phyloP scores from a whole-genome alignment of 1,140 invertebrate genomes.

The Lordiphosa clarofinis region DNA sequence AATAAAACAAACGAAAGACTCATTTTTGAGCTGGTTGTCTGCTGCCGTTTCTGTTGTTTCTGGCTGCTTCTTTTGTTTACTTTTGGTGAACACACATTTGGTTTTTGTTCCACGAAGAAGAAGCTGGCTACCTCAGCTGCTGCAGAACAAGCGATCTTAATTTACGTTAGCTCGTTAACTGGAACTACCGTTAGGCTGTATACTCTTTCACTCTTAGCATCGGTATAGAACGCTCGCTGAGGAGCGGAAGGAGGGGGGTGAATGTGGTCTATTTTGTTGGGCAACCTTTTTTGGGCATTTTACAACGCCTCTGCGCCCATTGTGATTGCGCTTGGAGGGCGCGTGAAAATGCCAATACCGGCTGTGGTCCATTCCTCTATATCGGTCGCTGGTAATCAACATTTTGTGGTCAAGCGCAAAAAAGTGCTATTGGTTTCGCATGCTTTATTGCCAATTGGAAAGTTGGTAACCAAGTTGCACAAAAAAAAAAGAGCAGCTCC shows the following conservation, averaged over 20 bases:
- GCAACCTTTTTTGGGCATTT: constrained; percentile 71
- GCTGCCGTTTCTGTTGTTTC: constrained; percentile 28
- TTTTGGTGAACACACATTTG: constrained; percentile 47
- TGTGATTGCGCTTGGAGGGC: constrained; percentile 56
- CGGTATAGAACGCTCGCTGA: background rate
- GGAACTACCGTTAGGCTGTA: constrained; percentile 64
- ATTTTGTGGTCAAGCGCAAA: constrained; percentile 68
- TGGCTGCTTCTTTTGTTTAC: constrained; percentile 54
- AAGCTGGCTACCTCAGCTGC: constrained; percentile 32
- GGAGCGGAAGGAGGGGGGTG: background rate
- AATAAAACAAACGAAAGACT: constrained; percentile 53
- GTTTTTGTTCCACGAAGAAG: constrained; percentile 51
- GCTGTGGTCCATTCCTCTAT: constrained; percentile 23
- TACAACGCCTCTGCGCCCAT: constrained; percentile 68
- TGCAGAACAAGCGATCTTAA: constrained; percentile 73
- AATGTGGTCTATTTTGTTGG: constrained; percentile 25
- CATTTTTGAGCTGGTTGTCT: constrained; percentile 34
- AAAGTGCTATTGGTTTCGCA: constrained; percentile 64
- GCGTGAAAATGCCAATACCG: constrained; percentile 68
- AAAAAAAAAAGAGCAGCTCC: constrained; percentile 12
- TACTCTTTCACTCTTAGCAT: constrained; percentile 25
- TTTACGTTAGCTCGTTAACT: constrained; percentile 77
- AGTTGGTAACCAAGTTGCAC: constrained; percentile 49
- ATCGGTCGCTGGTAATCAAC: constrained; percentile 67
- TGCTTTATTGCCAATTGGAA: constrained; percentile 77